phyloP scores from a whole-genome alignment of 2,113 vertebrate genomes.

The Microtus oregoni region DNA sequence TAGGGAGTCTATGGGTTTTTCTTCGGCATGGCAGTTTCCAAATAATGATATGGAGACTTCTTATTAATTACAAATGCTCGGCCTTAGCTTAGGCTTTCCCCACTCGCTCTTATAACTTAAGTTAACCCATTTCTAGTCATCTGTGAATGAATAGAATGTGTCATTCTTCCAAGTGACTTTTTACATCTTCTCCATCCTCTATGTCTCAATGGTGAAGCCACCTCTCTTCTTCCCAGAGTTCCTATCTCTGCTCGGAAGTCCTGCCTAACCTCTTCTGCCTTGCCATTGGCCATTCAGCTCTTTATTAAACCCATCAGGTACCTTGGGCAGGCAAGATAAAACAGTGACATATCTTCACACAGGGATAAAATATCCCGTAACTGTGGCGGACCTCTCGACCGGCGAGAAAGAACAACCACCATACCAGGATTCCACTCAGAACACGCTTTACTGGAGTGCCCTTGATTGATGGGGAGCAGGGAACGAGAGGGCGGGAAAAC shows the following conservation, averaged over 20 bases:
- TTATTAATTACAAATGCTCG: neutral
- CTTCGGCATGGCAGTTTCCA: neutral
- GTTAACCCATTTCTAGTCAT: neutral
- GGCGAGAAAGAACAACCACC: too few relatives aligned
- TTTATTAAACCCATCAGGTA: neutral
- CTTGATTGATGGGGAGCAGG: too few relatives aligned
- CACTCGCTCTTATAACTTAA: neutral
- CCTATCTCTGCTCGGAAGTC: neutral
- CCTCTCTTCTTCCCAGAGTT: neutral
- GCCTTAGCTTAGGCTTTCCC: neutral
- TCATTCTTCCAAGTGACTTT: neutral
- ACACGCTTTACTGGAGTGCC: too few relatives aligned
- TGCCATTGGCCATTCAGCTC: neutral
- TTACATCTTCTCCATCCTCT: neutral
- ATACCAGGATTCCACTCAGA: too few relatives aligned
- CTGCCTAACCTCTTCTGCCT: neutral
- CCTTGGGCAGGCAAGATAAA: neutral
- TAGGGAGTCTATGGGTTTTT: neutral
- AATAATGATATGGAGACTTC: neutral
- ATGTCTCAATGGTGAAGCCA: neutral
- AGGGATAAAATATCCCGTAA: neutral
- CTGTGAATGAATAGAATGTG: too few relatives aligned
- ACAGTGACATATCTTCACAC: neutral
- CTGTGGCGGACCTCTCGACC: too few relatives aligned
- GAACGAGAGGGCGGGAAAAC: too few relatives aligned